These are phyloP conservation scores for Onychostruthus taczanowskii DNA, from an alignment of 2,113 vertebrate species.

Conservation along the genomic window DNA sequence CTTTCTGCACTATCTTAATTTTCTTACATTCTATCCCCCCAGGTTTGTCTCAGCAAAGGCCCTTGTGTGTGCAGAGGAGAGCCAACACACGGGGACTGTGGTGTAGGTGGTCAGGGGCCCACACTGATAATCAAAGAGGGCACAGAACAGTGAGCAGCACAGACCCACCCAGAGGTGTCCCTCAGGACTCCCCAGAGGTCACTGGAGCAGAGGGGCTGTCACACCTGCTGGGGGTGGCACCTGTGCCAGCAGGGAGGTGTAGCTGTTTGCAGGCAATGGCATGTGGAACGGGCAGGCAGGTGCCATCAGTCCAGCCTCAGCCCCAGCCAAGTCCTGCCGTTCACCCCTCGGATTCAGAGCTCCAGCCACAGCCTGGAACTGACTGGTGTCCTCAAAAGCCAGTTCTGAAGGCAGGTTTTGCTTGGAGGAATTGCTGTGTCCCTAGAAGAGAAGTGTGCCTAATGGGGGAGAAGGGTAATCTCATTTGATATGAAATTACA, in stretches of 20 bases:
- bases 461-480: constrained; percentile 59
- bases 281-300: constrained; percentile 5
- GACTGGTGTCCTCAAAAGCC: not conserved
- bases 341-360: accelerated
- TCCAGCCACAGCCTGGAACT: not conserved
- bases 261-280: not conserved
- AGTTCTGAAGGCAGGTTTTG: not conserved
- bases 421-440: not conserved
- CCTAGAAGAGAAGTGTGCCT: constrained; percentile 22
- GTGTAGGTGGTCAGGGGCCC: accelerated
- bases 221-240: not conserved
- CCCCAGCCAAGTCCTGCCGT: not conserved
- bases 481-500: constrained; percentile 52
- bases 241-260: not conserved
- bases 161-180: not conserved
- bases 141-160: accelerated
- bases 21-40: not conserved
- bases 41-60: not conserved
- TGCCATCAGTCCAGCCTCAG: not conserved
- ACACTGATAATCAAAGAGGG: not conserved
- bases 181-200: not conserved
- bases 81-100: accelerated
- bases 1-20: too few species aligned
- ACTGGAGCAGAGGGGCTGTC: not conserved
- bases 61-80: not conserved